Percentiles rank a stretch among this genome's conserved stretches.
Conservation (phyloP, 2,113 vertebrate genomes). For the Excalfactoria chinensis region DNA sequence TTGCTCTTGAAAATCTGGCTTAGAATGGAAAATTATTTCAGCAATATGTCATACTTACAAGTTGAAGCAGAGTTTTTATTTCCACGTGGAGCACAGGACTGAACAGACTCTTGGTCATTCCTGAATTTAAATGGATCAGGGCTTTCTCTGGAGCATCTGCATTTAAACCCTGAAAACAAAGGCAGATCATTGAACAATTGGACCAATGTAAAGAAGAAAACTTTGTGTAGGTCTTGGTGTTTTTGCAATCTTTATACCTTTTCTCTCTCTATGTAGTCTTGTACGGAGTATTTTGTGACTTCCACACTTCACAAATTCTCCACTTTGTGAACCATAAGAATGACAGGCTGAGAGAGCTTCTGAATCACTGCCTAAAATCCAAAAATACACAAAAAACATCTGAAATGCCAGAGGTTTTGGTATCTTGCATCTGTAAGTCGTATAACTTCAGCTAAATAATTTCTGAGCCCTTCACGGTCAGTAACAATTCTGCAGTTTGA, state of each 20-base stretch:
- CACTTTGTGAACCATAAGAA: neutral
- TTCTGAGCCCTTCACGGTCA: neutral
- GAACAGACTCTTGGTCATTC: slow-evolving; percentile 2
- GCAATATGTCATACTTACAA: slow-evolving; percentile 39
- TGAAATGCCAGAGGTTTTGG: neutral
- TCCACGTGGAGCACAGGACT: neutral
- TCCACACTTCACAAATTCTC: neutral
- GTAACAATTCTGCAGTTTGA: neutral
- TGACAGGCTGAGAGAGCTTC: slow-evolving; percentile 28
- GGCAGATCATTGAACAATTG: neutral
- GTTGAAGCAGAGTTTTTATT: slow-evolving; percentile 9
- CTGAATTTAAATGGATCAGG: slow-evolving; percentile 15
- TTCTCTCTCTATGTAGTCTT: neutral
- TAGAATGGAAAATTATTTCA: neutral
- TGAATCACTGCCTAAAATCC: slow-evolving; percentile 56
- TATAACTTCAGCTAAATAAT: neutral
- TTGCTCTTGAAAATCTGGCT: neutral
- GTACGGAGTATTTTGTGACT: neutral
- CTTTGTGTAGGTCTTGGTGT: neutral
- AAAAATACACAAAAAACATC: neutral
- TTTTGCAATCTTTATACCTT: slow-evolving; percentile 24
- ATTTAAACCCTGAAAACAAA: slow-evolving; percentile 52
- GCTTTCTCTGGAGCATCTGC: slow-evolving; percentile 26
- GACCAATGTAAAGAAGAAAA: neutral
- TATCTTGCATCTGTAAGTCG: neutral